A percentile compares a stretch with the other conserved stretches of the same genome.
Evolutionary conservation across 2,113 vertebrate species (phyloP).

Genomic region (Alethe diademata): DNA sequence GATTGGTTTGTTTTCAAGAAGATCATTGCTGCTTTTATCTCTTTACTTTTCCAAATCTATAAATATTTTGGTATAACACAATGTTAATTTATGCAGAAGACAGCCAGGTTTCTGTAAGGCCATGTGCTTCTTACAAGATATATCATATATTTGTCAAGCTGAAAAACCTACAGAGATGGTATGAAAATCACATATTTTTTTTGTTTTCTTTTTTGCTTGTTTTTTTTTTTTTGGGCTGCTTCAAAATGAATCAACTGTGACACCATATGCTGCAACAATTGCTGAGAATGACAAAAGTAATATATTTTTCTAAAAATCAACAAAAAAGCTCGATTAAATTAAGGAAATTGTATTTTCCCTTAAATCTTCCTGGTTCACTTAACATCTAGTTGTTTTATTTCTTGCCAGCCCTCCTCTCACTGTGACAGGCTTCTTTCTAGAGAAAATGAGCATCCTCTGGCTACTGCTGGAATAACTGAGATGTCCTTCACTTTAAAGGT

Average conservation of each 20-base stretch:
- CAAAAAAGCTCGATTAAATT: not conserved
- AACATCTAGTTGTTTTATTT: not conserved
- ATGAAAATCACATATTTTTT: not conserved
- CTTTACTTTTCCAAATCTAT: not conserved
- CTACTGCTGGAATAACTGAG: not conserved
- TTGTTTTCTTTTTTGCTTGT: not conserved
- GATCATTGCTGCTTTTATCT: not conserved
- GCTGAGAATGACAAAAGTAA: not conserved
- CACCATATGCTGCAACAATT: slow-evolving; percentile 5
- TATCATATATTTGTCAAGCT: not conserved
- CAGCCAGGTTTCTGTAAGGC: not conserved
- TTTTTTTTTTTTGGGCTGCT: not conserved
- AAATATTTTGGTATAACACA: not conserved
- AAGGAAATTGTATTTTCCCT: not conserved
- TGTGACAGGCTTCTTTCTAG: not conserved
- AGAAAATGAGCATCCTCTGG: not conserved
- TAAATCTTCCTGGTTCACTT: not conserved
- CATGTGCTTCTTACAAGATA: not conserved
- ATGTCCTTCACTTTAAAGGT: not conserved
- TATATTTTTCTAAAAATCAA: not conserved
- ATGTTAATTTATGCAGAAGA: not conserved
- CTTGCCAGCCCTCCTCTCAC: not conserved
- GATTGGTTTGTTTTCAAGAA: not conserved
- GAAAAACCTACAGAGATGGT: not conserved
- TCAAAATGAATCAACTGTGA: slow-evolving; percentile 18